Conservation (phyloP, 2,888 invertebrate genomes). For the Philereme vetulata region DNA sequence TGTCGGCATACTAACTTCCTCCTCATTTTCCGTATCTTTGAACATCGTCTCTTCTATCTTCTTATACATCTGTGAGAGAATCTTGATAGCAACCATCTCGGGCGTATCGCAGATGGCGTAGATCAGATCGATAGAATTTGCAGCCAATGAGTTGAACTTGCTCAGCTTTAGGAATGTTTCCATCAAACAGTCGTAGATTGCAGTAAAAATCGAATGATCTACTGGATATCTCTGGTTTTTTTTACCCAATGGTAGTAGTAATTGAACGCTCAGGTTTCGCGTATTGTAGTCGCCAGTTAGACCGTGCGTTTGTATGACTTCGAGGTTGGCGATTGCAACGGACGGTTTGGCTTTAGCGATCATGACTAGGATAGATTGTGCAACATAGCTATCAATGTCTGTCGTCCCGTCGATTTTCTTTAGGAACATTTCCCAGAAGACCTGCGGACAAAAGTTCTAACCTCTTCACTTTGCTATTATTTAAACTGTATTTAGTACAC, state of each 20-base stretch:
- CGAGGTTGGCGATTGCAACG: conserved; percentile 87
- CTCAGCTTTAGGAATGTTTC: conserved; percentile 75
- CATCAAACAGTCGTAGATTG: conserved; percentile 68
- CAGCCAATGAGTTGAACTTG: conserved; percentile 80
- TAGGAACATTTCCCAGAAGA: conserved; percentile 93
- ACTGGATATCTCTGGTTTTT: conserved; percentile 69
- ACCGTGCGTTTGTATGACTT: conserved; percentile 89
- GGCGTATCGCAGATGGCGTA: conserved; percentile 84
- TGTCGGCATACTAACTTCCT: conserved; percentile 60
- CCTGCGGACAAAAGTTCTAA: conserved; percentile 65
- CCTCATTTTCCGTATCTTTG: conserved; percentile 59
- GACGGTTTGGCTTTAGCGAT: conserved; percentile 83
- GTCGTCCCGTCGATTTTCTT: conserved; percentile 88
- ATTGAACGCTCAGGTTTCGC: conserved; percentile 63
- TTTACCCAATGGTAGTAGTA: conserved; percentile 64
- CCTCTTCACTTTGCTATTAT: neutral
- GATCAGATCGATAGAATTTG: conserved; percentile 78
- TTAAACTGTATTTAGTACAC: too few species aligned
- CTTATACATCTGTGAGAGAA: conserved; percentile 76
- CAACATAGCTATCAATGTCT: conserved; percentile 88
- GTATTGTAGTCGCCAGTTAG: conserved; percentile 82
- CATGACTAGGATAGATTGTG: conserved; percentile 91
- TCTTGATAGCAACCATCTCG: conserved; percentile 76
- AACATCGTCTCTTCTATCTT: conserved; percentile 70
- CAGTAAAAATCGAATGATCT: conserved; percentile 64